Percentiles rank a stretch among this genome's conserved stretches.
These are phyloP conservation scores for Chascanopsetta lugubris DNA, from an alignment of 2,113 vertebrate species.

Conservation along the genomic window DNA sequence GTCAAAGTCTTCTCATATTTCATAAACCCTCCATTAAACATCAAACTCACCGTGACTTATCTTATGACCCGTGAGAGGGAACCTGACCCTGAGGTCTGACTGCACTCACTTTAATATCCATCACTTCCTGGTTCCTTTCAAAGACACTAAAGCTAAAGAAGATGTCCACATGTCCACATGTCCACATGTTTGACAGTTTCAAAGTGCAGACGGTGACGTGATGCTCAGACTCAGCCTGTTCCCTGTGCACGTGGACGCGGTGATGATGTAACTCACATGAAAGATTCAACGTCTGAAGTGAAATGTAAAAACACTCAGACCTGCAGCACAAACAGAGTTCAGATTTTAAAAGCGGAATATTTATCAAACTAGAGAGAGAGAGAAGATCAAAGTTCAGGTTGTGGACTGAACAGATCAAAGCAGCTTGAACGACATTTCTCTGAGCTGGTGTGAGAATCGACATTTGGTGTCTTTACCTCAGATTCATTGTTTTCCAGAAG, in stretches of 20 bases:
- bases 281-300: conserved; percentile 22
- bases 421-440: not conserved
- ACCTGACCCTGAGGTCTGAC: not conserved
- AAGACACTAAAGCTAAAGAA: not conserved
- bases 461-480: not conserved
- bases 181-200: not conserved
- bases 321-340: too few relatives aligned
- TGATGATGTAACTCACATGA: conserved; percentile 44
- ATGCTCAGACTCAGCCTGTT: too few relatives aligned
- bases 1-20: not conserved
- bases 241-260: not conserved
- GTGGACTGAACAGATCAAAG: not conserved
- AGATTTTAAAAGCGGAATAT: too few relatives aligned
- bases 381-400: not conserved
- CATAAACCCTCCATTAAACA: not conserved
- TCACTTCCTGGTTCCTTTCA: not conserved
- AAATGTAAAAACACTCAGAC: not conserved
- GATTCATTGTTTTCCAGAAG: not conserved
- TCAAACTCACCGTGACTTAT: not conserved
- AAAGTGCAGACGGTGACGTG: too few relatives aligned
- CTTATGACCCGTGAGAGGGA: not conserved
- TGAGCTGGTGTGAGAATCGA: not conserved
- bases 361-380: too few relatives aligned
- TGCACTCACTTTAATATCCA: not conserved
- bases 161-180: not conserved